Evolutionary conservation across 2,888 invertebrate species (phyloP).

Genomic region (Drosophila bunnanda): DNA sequence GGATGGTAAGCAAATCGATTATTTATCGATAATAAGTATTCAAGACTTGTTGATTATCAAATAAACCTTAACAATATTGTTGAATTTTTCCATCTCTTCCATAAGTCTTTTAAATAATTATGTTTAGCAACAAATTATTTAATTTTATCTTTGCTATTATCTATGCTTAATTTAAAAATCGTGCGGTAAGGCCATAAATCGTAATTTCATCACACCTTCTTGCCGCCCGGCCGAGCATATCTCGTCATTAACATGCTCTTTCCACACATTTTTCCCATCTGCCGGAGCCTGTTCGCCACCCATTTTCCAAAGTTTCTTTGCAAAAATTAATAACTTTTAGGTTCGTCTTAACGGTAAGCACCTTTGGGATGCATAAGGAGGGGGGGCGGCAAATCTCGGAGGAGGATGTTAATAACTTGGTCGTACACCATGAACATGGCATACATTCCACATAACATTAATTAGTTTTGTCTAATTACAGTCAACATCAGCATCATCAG

Average conservation of each 20-base stretch:
- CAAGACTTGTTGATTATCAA: neutral
- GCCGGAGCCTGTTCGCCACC: neutral
- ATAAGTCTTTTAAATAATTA: neutral
- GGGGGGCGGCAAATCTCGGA: constrained; percentile 14
- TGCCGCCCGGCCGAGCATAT: constrained; percentile 10
- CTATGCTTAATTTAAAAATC: constrained; percentile 1
- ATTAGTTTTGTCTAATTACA: constrained; percentile 72
- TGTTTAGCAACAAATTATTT: neutral
- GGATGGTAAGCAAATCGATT: neutral
- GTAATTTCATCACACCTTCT: constrained; percentile 14
- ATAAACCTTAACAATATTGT: neutral
- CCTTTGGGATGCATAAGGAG: neutral
- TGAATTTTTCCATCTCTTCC: neutral
- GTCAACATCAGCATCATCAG: constrained; percentile 26
- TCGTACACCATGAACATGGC: constrained; percentile 48
- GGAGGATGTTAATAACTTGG: constrained; percentile 43
- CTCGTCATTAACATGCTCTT: constrained; percentile 2
- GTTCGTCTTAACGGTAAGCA: constrained; percentile 10
- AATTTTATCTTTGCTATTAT: neutral
- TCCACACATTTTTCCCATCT: neutral
- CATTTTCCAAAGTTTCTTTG: neutral
- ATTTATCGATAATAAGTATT: neutral
- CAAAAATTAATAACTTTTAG: constrained; percentile 27
- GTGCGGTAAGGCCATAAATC: neutral
- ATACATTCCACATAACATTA: constrained; percentile 60